These are phyloP conservation scores for Saccostrea echinata DNA, from an alignment of 1,140 invertebrate species.

Conservation along the genomic window DNA sequence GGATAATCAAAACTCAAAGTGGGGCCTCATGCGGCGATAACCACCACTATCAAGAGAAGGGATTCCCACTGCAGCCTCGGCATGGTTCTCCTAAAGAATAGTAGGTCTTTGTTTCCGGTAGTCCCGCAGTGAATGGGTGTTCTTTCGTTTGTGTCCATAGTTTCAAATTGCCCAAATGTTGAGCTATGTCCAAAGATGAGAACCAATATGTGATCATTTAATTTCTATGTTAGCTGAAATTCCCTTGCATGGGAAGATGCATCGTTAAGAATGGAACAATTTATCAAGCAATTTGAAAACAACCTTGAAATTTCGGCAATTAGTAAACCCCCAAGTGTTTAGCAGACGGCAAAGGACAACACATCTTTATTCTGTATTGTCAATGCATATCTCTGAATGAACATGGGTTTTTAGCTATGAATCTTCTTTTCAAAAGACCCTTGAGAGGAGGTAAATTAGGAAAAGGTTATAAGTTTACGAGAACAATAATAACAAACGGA, in stretches of 20 bases:
- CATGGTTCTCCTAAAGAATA: constrained; percentile 21
- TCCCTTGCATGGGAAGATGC: constrained; percentile 22
- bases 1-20: constrained; percentile 29
- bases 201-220: constrained; percentile 37
- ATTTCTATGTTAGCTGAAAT: constrained; percentile 28
- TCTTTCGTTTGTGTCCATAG: constrained; percentile 11
- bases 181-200: constrained; percentile 18
- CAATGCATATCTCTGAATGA: constrained; percentile 32
- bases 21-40: constrained; percentile 14
- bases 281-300: constrained; percentile 31
- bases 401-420: neutral
- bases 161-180: constrained; percentile 34
- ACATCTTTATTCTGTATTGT: neutral
- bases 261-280: constrained; percentile 27
- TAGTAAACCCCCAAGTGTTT: constrained; percentile 13
- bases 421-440: neutral
- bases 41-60: constrained; percentile 35
- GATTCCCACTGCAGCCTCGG: neutral
- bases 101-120: neutral
- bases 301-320: constrained; percentile 8
- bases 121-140: constrained; percentile 27
- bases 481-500: neutral
- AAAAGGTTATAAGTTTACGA: constrained; percentile 27
- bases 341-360: constrained; percentile 13
- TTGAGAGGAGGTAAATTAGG: neutral